Evolutionary conservation across 2,888 invertebrate genomes (phyloP).

Genomic region (Sminthurinus aureus): DNA sequence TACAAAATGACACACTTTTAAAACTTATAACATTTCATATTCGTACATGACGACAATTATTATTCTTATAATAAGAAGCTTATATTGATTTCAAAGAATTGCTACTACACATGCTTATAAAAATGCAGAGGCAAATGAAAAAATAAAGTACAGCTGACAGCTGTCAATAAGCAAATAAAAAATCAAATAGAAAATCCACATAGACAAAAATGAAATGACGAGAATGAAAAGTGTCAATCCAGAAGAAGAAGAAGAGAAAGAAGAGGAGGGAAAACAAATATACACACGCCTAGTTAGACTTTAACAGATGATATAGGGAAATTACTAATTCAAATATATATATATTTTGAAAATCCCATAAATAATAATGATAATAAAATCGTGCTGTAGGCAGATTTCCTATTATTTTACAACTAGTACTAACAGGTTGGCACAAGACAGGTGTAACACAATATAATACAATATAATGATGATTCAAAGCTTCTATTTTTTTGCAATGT

Average conservation of each 20-base stretch:
- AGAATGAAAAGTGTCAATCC: not conserved
- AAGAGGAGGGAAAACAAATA: not conserved
- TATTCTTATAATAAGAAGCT: too few species aligned
- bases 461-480: not conserved
- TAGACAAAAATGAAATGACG: not conserved
- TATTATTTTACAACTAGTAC: not conserved
- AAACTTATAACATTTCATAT: too few species aligned
- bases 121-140: not conserved
- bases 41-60: too few species aligned
- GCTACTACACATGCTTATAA: not conserved
- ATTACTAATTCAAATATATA: not conserved
- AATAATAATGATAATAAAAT: not conserved
- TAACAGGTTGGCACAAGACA: conserved; percentile 1
- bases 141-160: not conserved
- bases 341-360: not conserved
- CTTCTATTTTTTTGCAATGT: not conserved
- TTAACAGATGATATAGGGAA: not conserved
- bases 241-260: not conserved
- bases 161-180: conserved; percentile 27
- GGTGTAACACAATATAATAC: not conserved
- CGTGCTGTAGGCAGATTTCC: not conserved
- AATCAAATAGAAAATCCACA: conserved; percentile 23
- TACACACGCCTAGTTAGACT: not conserved
- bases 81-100: too few species aligned
- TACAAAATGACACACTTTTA: too few species aligned